These are phyloP conservation scores for Chionomys nivalis DNA, from an alignment of 2,113 vertebrate species.

Conservation along the genomic window DNA sequence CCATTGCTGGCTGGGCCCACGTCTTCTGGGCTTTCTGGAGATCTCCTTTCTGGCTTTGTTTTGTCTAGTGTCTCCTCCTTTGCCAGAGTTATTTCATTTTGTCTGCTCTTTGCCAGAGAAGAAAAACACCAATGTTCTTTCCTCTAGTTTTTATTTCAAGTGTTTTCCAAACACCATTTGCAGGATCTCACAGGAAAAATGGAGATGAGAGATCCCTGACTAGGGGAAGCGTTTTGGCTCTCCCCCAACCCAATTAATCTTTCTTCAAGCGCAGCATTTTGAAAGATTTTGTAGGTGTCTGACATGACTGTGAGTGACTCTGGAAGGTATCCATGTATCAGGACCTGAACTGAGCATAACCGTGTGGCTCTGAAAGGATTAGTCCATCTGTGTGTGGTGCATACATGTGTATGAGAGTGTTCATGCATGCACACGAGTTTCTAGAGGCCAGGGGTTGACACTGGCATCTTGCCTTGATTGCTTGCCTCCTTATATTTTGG, in stretches of 20 bases:
- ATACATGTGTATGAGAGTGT: no score
- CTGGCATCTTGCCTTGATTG: no score
- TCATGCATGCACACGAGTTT: accelerated
- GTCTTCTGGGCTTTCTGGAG: neutral
- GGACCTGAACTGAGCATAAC: neutral
- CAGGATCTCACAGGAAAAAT: neutral
- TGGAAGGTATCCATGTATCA: neutral
- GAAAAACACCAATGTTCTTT: neutral
- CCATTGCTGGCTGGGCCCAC: neutral
- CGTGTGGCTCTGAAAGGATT: neutral
- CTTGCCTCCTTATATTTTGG: neutral
- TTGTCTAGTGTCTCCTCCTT: neutral
- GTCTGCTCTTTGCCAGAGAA: slow-evolving; percentile 2
- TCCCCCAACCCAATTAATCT: neutral
- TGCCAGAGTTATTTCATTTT: neutral
- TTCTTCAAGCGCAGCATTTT: neutral
- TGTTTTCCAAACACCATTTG: neutral
- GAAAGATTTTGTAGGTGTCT: slow-evolving; percentile 31
- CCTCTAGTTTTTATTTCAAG: neutral
- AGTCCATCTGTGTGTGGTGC: neutral
- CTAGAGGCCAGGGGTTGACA: neutral
- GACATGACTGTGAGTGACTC: neutral
- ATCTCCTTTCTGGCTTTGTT: neutral
- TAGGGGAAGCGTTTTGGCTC: neutral
- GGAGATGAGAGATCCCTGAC: neutral